Conservation (phyloP, 2,888 invertebrate species). For the Drosophila percnosoma region DNA sequence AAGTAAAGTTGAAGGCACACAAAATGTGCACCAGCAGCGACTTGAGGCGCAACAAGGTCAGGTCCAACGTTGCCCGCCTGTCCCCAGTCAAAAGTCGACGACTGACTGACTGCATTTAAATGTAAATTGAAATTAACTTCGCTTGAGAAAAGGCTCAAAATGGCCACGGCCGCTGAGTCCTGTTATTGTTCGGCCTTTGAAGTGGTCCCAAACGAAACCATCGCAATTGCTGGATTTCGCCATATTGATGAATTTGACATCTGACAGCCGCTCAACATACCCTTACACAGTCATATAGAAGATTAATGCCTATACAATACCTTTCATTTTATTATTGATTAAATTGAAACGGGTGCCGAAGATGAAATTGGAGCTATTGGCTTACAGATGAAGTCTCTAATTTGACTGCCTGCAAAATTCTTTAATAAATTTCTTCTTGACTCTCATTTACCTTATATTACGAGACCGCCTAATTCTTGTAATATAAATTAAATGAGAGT, state of each 20-base stretch:
- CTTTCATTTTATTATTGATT: neutral
- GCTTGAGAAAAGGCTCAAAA: constrained; percentile 58
- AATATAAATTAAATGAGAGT: too few species aligned
- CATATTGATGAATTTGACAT: constrained; percentile 63
- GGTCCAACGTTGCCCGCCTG: constrained; percentile 51
- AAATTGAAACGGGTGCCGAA: neutral
- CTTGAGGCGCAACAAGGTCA: constrained; percentile 66
- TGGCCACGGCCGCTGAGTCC: constrained; percentile 47
- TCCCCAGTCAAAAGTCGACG: constrained; percentile 45
- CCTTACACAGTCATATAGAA: neutral
- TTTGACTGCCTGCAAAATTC: neutral
- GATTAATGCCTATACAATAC: neutral
- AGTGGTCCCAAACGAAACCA: constrained; percentile 38
- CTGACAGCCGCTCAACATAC: constrained; percentile 41
- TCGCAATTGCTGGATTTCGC: constrained; percentile 12
- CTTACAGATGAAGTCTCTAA: too few species aligned
- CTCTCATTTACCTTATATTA: neutral
- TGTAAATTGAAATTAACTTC: constrained; percentile 79
- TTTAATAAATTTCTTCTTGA: neutral
- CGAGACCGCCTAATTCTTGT: neutral
- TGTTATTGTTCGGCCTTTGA: constrained; percentile 53
- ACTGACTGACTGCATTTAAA: constrained; percentile 75
- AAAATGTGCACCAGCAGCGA: constrained; percentile 51
- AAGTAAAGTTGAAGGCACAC: constrained; percentile 62
- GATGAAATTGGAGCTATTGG: too few species aligned